Evolutionary conservation across 2,888 invertebrate species (phyloP), one percentile per base, ranked within the genome.

Genomic region (Timandra comae): DNA sequence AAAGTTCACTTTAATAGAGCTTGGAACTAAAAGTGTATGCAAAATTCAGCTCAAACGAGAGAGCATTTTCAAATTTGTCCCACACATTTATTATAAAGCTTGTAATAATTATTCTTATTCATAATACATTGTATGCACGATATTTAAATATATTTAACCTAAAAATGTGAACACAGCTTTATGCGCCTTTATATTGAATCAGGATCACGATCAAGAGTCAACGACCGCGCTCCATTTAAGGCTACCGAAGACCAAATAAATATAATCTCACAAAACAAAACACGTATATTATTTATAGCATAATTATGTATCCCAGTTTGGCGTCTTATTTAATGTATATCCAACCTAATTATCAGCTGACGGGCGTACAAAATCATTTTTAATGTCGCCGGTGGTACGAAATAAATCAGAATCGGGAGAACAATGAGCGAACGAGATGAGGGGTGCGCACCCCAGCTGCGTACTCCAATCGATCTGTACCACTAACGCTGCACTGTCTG

Each of bases 361-460:
- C 35, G 49, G 49, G 51, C 54, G 56, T 57, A 55, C 36, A 58
- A 54, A 57, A 59, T 55, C 42, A 40, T 45, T 43, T 33, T 40
- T 42, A 34, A 40, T 50, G 55, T 51, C 49, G 53, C 56, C 61
- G 58, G 59, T 50, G 53, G 49, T 58, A 63, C 64, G 53, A 45
- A 56, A 70, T 72, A 73, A 79, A 81, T 82, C 79, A 72, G 67
- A 68, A 61, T 71, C 73, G 65, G 56, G 76, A 24, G 24, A 75
- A 78, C 81, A 79, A 81, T 76, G 72, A 57, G 55, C 55, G 37
- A 56, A 51, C 57, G 77, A 77, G 80, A 79, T 75, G 66, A 80
- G 81, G 84, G 84, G 84, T 81, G 84, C 80, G 81, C 82, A 63
- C 84, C 84, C 84, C 80, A 82, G 78, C 81, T 82, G 84, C 84